Percentiles rank a stretch among this genome's conserved stretches.
Conservation (phyloP, 2,888 invertebrate species). For the Rhimphoctona megacephalus region DNA sequence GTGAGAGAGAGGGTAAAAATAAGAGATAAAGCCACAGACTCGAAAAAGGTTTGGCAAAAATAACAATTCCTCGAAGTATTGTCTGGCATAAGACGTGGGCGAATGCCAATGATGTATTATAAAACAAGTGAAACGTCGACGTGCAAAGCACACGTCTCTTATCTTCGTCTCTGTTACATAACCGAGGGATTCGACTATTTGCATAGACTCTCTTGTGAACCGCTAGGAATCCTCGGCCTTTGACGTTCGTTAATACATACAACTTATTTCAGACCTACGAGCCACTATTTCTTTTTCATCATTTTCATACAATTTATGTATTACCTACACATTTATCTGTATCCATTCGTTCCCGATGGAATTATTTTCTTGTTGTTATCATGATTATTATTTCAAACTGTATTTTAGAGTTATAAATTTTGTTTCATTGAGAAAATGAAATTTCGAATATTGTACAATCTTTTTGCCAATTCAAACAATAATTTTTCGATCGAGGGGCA, state of each 20-base stretch:
- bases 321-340: neutral
- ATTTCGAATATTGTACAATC: neutral
- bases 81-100: slow-evolving; percentile 40
- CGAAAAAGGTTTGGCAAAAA: slow-evolving; percentile 38
- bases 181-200: slow-evolving; percentile 23
- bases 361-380: neutral
- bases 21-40: neutral
- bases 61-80: slow-evolving; percentile 46
- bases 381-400: neutral
- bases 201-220: slow-evolving; percentile 34
- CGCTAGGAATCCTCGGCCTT: slow-evolving; percentile 63
- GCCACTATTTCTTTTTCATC: neutral
- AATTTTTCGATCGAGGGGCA: neutral
- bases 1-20: slow-evolving; percentile 1
- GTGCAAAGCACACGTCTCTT: slow-evolving; percentile 37
- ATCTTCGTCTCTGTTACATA: slow-evolving; percentile 58
- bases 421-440: neutral
- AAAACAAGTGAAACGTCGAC: slow-evolving; percentile 59
- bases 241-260: slow-evolving; percentile 54
- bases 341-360: neutral
- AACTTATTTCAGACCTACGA: slow-evolving; percentile 39
- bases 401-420: slow-evolving; percentile 2
- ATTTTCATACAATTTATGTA: slow-evolving; percentile 3
- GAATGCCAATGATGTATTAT: slow-evolving; percentile 57
- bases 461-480: neutral